Evolutionary conservation across 2,888 invertebrate species (phyloP).

Genomic region (Drosophila anomelani): DNA sequence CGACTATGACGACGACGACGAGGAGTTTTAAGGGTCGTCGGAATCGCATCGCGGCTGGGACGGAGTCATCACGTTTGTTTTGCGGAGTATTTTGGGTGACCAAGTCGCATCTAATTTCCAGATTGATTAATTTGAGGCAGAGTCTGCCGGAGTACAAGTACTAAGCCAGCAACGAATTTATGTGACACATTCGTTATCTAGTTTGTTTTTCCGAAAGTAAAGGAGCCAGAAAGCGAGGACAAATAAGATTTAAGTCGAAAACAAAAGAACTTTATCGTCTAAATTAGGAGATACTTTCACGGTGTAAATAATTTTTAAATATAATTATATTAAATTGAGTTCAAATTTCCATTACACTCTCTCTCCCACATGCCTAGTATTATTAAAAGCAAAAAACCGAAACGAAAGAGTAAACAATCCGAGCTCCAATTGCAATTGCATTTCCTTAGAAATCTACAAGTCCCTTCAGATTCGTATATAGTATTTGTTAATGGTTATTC

Average conservation of each 20-base stretch:
- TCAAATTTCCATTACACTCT: conserved; percentile 69
- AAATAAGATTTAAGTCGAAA: conserved; percentile 30
- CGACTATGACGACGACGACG: conserved; percentile 49
- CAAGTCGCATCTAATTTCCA: conserved; percentile 63
- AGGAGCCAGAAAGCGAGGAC: conserved; percentile 36
- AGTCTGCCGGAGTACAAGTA: neutral
- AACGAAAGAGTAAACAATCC: conserved; percentile 25
- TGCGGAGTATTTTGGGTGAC: conserved; percentile 63
- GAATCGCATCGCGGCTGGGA: conserved; percentile 15
- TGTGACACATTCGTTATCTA: conserved; percentile 47
- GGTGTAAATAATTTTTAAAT: conserved; percentile 74
- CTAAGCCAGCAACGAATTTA: conserved; percentile 56
- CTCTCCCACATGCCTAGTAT: conserved; percentile 57
- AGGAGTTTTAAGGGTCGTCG: conserved; percentile 43
- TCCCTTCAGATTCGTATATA: conserved; percentile 33
- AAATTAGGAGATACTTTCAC: conserved; percentile 65
- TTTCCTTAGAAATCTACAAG: conserved; percentile 32
- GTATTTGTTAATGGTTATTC: conserved; percentile 42
- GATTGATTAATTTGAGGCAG: conserved; percentile 50
- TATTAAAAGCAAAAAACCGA: conserved; percentile 38
- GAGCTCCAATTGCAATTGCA: conserved; percentile 24
- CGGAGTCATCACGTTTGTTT: conserved; percentile 59
- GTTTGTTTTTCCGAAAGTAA: conserved; percentile 35
- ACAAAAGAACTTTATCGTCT: conserved; percentile 46
- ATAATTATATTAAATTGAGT: conserved; percentile 69